A percentile compares a stretch with the other conserved stretches of the same genome.
Conservation (phyloP, 2,888 invertebrate species). For the Carterocephalus palaemon region DNA sequence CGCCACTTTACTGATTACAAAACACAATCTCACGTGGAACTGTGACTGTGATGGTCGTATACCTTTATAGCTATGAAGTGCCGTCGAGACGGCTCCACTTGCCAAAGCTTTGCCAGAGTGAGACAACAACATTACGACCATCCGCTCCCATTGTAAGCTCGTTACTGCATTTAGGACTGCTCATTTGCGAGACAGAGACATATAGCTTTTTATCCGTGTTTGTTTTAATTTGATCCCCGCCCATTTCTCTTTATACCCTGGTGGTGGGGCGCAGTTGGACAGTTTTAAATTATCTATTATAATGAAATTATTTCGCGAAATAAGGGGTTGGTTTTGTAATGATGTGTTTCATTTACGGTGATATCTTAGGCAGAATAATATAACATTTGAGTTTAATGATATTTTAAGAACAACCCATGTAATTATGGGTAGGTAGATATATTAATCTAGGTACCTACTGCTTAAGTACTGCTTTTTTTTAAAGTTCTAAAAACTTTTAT, state of each 20-base stretch:
- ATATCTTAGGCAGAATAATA: slow-evolving; percentile 43
- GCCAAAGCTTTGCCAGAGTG: slow-evolving; percentile 46
- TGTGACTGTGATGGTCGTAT: slow-evolving; percentile 53
- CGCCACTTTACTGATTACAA: slow-evolving; percentile 77
- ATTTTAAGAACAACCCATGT: no score
- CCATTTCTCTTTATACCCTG: slow-evolving; percentile 65
- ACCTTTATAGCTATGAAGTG: slow-evolving; percentile 70
- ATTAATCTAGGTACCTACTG: no score
- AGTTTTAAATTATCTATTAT: slow-evolving; percentile 79
- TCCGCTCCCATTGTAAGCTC: slow-evolving; percentile 73
- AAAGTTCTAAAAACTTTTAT: no score
- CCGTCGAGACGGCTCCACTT: slow-evolving; percentile 58
- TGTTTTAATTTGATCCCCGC: slow-evolving; percentile 62
- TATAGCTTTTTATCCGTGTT: slow-evolving; percentile 52
- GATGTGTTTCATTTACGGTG: slow-evolving; percentile 72
- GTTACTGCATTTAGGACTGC: slow-evolving; percentile 70
- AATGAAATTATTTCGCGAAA: slow-evolving; percentile 77
- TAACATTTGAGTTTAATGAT: slow-evolving; percentile 13
- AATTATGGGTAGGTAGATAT: no score
- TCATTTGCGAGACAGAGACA: slow-evolving; percentile 72
- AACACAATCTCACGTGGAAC: slow-evolving; percentile 75
- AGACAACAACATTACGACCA: slow-evolving; percentile 51
- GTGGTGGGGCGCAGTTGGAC: slow-evolving; percentile 72
- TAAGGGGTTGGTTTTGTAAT: slow-evolving; percentile 78
- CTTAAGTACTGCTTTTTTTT: background rate